Conservation (phyloP, 2,113 vertebrate genomes). For the Athene noctua region DNA sequence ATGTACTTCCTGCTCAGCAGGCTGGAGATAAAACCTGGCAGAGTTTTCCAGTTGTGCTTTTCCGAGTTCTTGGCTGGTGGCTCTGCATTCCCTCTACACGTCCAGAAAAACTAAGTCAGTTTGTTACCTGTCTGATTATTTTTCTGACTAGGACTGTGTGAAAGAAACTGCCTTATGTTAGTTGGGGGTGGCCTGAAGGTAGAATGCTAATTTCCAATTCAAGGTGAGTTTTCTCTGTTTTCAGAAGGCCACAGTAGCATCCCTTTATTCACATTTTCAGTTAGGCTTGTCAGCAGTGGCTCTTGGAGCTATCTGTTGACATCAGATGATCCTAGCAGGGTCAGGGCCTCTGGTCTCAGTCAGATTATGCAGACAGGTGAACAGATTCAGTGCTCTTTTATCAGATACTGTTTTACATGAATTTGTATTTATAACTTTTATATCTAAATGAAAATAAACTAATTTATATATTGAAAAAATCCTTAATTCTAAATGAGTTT, state of each 20-base stretch:
- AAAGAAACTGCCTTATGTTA: background rate
- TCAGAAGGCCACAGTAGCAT: background rate
- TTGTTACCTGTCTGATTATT: background rate
- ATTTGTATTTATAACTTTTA: conserved; percentile 75
- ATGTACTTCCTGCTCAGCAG: background rate
- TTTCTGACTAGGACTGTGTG: background rate
- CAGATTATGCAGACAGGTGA: background rate
- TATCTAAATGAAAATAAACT: conserved; percentile 72
- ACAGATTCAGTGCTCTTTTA: background rate
- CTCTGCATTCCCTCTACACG: background rate
- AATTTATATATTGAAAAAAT: conserved; percentile 65
- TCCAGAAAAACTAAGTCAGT: background rate
- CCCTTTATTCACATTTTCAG: background rate
- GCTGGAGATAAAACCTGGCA: background rate
- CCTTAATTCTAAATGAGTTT: background rate
- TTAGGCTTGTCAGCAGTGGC: background rate
- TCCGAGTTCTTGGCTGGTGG: background rate
- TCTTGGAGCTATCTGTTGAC: background rate
- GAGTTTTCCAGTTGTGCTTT: background rate
- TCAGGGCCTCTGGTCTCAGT: background rate
- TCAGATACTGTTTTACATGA: conserved; percentile 28
- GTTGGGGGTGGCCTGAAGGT: background rate
- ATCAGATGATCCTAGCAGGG: background rate
- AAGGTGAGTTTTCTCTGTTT: background rate
- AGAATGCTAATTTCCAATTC: background rate